Conservation (phyloP, 37 sponge, comb jelly and placozoan species). For the Agelas oroides region DNA sequence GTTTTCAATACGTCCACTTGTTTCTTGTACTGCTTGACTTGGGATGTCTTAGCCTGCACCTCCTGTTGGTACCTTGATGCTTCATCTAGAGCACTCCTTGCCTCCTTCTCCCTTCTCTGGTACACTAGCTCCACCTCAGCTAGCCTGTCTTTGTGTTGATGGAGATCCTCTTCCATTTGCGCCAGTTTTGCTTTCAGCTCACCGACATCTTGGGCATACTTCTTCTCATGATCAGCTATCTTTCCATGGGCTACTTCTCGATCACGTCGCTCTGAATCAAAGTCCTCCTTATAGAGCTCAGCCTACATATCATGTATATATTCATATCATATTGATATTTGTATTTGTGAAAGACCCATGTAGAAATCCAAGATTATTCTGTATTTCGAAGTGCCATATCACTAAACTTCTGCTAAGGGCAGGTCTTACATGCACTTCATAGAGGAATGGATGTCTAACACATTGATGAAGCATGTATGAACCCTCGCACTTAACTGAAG, state of each 20-base stretch:
- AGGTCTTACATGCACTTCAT: no score
- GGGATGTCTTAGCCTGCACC: constrained; percentile 11
- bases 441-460: no score
- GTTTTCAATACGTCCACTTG: background rate
- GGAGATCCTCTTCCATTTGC: background rate
- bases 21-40: constrained; percentile 18
- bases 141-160: background rate
- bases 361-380: no score
- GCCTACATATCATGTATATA: background rate
- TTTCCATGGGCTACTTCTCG: background rate
- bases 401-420: no score
- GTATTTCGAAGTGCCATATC: no score
- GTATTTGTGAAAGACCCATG: no score
- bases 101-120: background rate
- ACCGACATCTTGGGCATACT: background rate
- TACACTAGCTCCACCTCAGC: background rate
- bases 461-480: no score
- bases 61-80: background rate
- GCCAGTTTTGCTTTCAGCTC: no score
- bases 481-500: no score
- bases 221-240: background rate
- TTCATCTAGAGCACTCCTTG: background rate
- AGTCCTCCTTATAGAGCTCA: constrained; percentile 20
- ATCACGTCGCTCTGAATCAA: constrained; percentile 13
- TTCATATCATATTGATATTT: no score